Conservation (phyloP, 2,888 invertebrate species). For the Myopa tessellatipennis region DNA sequence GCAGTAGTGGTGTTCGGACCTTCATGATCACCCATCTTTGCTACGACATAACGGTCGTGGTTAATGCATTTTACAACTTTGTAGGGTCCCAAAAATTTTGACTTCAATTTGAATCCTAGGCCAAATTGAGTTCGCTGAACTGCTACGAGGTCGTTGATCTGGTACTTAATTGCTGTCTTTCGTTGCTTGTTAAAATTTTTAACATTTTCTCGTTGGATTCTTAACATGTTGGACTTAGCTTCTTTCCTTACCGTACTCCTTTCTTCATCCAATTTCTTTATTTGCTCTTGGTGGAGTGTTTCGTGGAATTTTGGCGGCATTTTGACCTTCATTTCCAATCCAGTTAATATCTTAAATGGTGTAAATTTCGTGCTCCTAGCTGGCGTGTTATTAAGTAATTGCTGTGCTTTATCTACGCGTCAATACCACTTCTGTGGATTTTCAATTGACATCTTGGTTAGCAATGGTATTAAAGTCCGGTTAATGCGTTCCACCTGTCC, state of each 20-base stretch:
- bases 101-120: background rate
- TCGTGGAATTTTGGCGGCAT: background rate
- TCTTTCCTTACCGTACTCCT: background rate
- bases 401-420: background rate
- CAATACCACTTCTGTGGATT: background rate
- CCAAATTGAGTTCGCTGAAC: constrained; percentile 1
- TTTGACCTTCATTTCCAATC: background rate
- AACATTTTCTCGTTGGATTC: background rate
- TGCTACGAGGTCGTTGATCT: background rate
- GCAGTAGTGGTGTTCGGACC: no score
- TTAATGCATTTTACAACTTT: no score
- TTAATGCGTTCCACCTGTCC: constrained; percentile 59
- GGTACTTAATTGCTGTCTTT: background rate
- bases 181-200: background rate
- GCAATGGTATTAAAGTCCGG: background rate
- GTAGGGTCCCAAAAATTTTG: no score
- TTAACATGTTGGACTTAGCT: background rate
- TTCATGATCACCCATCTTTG: no score
- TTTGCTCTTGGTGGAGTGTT: constrained; percentile 4
- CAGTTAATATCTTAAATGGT: constrained; percentile 6
- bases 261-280: constrained; percentile 14
- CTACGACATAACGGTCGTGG: no score
- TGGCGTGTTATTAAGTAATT: background rate
- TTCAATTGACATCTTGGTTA: constrained; percentile 14
- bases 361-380: background rate